phyloP scores from a whole-genome alignment of 2,113 vertebrate genomes.

The Xiphophorus hellerii region DNA sequence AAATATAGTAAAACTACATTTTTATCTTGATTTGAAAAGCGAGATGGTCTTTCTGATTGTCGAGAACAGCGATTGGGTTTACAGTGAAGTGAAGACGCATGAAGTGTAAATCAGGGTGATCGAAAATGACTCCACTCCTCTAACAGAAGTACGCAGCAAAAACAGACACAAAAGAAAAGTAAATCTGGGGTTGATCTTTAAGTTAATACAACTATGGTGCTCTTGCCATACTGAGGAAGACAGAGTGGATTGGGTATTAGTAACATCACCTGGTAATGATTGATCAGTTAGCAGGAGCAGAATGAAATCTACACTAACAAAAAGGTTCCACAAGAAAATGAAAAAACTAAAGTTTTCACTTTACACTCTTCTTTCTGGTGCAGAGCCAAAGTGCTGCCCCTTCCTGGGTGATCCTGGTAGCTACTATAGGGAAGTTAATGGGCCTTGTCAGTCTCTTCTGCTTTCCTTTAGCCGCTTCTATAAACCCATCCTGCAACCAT shows the following conservation, averaged over 20 bases:
- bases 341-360: constrained; percentile 28
- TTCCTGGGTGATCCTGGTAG: constrained; percentile 48
- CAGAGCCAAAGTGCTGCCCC: constrained; percentile 35
- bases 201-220: neutral
- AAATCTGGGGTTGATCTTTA: neutral
- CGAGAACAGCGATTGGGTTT: too few relatives aligned
- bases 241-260: neutral
- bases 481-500: constrained; percentile 36
- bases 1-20: too few relatives aligned
- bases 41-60: too few relatives aligned
- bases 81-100: too few relatives aligned
- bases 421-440: constrained; percentile 70
- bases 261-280: neutral
- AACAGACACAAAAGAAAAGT: too few relatives aligned
- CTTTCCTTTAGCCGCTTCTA: constrained; percentile 44
- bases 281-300: neutral
- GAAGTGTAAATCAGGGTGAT: too few relatives aligned
- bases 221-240: neutral
- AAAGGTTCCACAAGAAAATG: neutral
- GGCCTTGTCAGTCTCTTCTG: constrained; percentile 66
- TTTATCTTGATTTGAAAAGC: too few relatives aligned
- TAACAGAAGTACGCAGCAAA: too few relatives aligned
- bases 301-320: neutral
- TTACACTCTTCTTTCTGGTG: constrained; percentile 6
- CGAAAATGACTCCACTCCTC: too few relatives aligned